Evolutionary conservation across 2,888 invertebrate genomes (phyloP).

Genomic region (Trichogramma evanescens): DNA sequence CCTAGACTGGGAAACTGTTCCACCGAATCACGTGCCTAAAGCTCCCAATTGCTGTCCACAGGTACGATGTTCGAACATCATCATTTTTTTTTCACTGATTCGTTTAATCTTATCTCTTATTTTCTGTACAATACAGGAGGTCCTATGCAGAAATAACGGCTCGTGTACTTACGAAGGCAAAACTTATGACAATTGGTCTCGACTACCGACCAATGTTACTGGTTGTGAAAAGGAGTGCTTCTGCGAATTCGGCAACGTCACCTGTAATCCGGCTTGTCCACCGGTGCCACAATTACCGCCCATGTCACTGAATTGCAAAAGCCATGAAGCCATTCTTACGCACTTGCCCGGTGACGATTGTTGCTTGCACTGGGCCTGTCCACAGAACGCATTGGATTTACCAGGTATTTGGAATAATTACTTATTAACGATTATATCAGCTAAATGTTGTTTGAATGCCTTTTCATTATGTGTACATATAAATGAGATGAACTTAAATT

Average conservation of each 20-base stretch:
- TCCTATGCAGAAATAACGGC: constrained; percentile 73
- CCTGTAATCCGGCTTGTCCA: constrained; percentile 75
- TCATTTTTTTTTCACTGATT: not conserved
- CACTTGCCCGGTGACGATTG: constrained; percentile 72
- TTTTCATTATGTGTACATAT: too few relatives aligned
- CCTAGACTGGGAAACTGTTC: constrained; percentile 78
- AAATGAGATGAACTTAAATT: too few relatives aligned
- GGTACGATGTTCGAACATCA: constrained; percentile 24
- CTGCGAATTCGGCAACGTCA: constrained; percentile 80
- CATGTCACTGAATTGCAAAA: constrained; percentile 63
- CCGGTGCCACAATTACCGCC: constrained; percentile 73
- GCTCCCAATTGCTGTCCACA: constrained; percentile 75
- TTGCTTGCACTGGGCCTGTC: constrained; percentile 70
- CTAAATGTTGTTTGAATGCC: not conserved
- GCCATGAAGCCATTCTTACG: constrained; percentile 58
- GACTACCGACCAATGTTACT: constrained; percentile 70
- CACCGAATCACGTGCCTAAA: constrained; percentile 60
- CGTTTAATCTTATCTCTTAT: not conserved
- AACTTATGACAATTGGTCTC: constrained; percentile 65
- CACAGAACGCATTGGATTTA: not conserved
- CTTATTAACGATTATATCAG: not conserved
- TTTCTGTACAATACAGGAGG: constrained; percentile 49
- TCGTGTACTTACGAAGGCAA: constrained; percentile 70
- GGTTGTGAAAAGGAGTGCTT: constrained; percentile 81
- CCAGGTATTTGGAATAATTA: constrained; percentile 23